phyloP scores from a whole-genome alignment of 2,797 vertebrate species.

The Pipistrellus nathusii region DNA sequence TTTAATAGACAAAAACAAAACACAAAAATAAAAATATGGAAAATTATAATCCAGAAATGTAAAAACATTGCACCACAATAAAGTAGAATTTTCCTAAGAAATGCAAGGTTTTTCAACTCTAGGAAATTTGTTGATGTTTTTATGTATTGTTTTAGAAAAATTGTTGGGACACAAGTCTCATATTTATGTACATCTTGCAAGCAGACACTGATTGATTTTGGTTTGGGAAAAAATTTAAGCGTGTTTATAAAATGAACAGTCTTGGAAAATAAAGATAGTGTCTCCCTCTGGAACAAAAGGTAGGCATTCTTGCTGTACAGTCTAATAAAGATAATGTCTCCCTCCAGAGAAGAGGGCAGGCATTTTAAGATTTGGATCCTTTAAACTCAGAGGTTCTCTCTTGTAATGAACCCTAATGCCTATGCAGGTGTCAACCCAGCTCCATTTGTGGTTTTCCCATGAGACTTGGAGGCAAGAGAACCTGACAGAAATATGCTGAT shows the following conservation, averaged over 20 bases:
- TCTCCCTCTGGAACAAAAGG: not conserved
- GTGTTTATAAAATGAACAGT: not conserved
- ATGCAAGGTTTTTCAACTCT: not conserved
- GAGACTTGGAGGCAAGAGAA: not conserved
- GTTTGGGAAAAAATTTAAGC: not conserved
- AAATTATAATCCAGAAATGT: not conserved
- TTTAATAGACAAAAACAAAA: constrained; percentile 21
- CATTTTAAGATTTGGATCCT: not conserved
- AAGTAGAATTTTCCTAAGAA: constrained; percentile 2
- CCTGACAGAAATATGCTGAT: not conserved
- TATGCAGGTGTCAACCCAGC: not conserved
- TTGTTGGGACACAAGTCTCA: not conserved
- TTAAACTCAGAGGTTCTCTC: not conserved
- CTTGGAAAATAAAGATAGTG: not conserved
- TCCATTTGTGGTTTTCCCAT: not conserved
- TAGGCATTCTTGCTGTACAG: not conserved
- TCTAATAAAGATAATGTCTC: not conserved
- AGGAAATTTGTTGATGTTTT: not conserved
- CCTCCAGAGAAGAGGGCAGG: not conserved
- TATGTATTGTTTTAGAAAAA: not conserved
- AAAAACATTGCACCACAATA: not conserved
- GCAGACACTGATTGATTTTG: not conserved
- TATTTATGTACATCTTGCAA: not conserved
- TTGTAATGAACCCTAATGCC: not conserved
- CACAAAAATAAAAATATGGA: not conserved